Base-by-base conservation (phyloP, 2,888 invertebrate genomes). In the Torymus texanus region DNA sequence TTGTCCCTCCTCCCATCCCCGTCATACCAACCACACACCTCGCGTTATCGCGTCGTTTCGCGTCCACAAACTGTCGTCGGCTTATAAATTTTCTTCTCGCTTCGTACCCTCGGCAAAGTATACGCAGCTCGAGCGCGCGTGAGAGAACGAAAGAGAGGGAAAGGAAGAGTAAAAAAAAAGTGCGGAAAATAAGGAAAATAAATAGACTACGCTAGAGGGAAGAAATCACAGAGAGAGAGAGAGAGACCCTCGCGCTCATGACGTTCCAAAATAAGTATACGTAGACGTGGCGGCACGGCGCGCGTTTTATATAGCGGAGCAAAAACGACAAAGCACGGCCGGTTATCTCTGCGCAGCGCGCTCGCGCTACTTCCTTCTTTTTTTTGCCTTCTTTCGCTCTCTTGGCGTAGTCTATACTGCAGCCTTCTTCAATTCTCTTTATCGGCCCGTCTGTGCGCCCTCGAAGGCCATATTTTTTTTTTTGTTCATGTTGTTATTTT, bases 11-110 rank as follows among this genome's bases (percentile, higher is more conserved):
- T n/a, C n/a, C n/a, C n/a, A n/a, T n/a, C 75, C 68, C 74, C 24
- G 2, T 3, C 24, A 3, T 24, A 24, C 24, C 24, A 24, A 2
- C 24, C 24, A 3, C 24, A 24, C 24, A 24, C 24, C 68, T 75
- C 58, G 74, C 81, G 76, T 84, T 83, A 83, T 84, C 83, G 81
- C 76, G 74, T 61, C 41, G 74, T 81, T 76, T 66, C 75, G 81
- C 74, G 68, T 66, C 71, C 63, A 79, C 74, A 72, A 81, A 76
- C 76, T 67, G 67, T 70, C 68, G 62, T 51, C 12, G 58, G 67
- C 58, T 76, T 68, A 72, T 73, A 62, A 67, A 72, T 75, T 75
- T 65, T 16, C 21, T 5, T 51, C 16, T 18, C 50, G 13, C 24
- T 50, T 12, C 58, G 24, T 16, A 14, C 21, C 51, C n/a, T 16